Percentiles rank a stretch among this genome's conserved stretches.
Evolutionary conservation across 2,888 invertebrate genomes (phyloP).

Genomic region (Scaptomyza caliginosa): DNA sequence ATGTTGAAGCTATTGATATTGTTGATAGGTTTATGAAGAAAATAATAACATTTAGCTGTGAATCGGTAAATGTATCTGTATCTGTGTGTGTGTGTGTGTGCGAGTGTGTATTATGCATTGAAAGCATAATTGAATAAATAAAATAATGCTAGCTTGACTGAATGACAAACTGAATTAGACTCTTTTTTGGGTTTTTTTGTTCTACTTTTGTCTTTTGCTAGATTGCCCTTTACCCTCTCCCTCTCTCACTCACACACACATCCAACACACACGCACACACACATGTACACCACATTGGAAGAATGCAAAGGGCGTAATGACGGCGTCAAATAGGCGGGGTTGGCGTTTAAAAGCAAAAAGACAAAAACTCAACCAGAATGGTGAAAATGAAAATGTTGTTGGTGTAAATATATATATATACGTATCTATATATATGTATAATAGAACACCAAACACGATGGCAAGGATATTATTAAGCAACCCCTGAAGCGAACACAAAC

Average conservation of each 20-base stretch:
- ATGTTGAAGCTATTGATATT: too few species aligned
- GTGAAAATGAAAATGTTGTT: background rate
- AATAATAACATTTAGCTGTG: background rate
- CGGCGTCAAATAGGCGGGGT: conserved; percentile 9
- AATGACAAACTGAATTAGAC: background rate
- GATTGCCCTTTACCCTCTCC: background rate
- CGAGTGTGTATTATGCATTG: conserved; percentile 26
- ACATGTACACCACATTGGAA: background rate
- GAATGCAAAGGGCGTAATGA: conserved; percentile 7
- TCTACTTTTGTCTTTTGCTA: too few species aligned
- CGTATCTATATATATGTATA: too few species aligned
- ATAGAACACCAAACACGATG: background rate
- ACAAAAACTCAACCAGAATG: conserved; percentile 15
- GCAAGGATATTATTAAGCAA: conserved; percentile 7
- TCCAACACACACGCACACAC: conserved; percentile 14
- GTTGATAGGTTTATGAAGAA: too few species aligned
- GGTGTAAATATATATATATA: too few species aligned
- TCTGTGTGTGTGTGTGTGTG: background rate
- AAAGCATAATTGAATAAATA: conserved; percentile 41
- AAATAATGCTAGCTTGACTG: conserved; percentile 22
- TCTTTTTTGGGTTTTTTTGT: background rate
- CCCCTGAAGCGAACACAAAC: conserved; percentile 21
- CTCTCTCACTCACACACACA: conserved; percentile 8
- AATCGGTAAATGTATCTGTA: conserved; percentile 17
- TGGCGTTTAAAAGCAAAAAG: conserved; percentile 18